Base-by-base conservation (phyloP, 2,797 vertebrate genomes). In the Sciaenops ocellatus region DNA sequence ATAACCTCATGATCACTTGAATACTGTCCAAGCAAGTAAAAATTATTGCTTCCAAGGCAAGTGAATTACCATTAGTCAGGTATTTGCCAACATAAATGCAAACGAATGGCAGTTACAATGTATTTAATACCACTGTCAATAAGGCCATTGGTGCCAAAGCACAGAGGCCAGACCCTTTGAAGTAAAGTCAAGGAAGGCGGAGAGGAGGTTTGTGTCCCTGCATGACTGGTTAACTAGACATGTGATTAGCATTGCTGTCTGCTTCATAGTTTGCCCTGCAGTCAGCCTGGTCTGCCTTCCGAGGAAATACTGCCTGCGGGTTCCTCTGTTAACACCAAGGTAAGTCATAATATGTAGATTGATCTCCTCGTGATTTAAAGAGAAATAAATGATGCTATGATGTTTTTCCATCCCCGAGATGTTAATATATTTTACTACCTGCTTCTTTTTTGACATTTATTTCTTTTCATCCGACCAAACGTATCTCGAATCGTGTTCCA, bases 191-290 rank as follows among this genome's bases (percentile, higher is more conserved):
- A 57, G 54, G 70, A 74, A 79, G 90, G 87, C 73, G 87, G 87
- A 84, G 90, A 82, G 72, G 82, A 80, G 84, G 77, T 63, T 78
- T 56, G 79, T 73, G 64, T 85, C 42, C 64, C 66, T 38, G 79
- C 71, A 74, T 86, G 83, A 80, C 87, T 87, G 76, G 86, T 90
- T 90, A 94, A 88, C 86, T 54, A 63, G 89, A 88, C 93, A 94
- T 93, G 93, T 94, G 93, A 94, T 92, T 85, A 89, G 85, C 75
- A 77, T 79, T 90, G 76, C 92, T 89, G 85, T 76, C 85, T 83
- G 85, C 85, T 87, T 18, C 83, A 83, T 48, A 68, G 77, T 86
- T 85, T 80, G 80, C 85, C 85, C 87, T 81, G 72, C 90, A 92
- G 89, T 82, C 83, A 69, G 70, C 4, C 80, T 56, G 59, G 34